phyloP scores from a whole-genome alignment of 92 coral and sea anemone genomes.

The Micromussa lordhowensis region DNA sequence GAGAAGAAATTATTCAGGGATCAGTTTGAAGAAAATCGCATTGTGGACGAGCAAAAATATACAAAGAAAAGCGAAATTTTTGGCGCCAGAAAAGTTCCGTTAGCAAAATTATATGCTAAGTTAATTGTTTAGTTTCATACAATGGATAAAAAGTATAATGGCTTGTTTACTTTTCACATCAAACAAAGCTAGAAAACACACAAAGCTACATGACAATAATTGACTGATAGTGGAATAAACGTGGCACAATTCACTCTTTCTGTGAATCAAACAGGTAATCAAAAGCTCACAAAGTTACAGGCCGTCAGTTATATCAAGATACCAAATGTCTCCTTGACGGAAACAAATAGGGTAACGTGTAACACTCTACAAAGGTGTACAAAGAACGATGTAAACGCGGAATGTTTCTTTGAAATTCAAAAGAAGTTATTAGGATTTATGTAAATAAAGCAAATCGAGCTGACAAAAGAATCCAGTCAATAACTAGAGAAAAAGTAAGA shows the following conservation, averaged over 20 bases:
- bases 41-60: background rate
- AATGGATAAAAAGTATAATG: background rate
- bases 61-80: background rate
- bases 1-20: too few relatives aligned
- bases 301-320: background rate
- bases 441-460: background rate
- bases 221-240: background rate
- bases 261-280: background rate
- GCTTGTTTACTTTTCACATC: background rate
- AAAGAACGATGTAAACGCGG: background rate
- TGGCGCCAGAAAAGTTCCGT: background rate
- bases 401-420: background rate
- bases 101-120: background rate
- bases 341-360: background rate
- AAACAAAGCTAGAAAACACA: conserved; percentile 10
- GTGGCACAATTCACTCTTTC: background rate
- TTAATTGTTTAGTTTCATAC: background rate
- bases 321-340: background rate
- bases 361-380: background rate
- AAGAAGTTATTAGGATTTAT: background rate
- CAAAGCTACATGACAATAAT: background rate
- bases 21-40: background rate
- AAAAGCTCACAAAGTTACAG: background rate
- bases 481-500: too few relatives aligned
- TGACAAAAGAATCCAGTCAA: too few relatives aligned